Evolutionary conservation across 2,888 invertebrate species (phyloP).

Genomic region (Thereva unica): DNA sequence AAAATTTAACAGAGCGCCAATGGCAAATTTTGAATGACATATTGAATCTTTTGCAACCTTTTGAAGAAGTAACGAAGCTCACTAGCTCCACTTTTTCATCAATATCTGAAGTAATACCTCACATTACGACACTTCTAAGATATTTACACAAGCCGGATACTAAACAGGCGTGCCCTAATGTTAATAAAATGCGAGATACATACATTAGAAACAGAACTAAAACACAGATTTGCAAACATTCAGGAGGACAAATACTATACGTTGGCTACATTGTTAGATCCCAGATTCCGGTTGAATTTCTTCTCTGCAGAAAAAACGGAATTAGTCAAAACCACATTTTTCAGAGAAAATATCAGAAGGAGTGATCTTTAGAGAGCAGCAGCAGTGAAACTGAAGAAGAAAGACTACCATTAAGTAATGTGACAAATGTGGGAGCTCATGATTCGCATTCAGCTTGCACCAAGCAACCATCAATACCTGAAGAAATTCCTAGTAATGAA

Average conservation of each 20-base stretch:
- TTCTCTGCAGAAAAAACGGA: no score
- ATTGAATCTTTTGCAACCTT: slow-evolving; percentile 42
- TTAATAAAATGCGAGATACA: slow-evolving; percentile 40
- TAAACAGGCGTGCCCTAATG: slow-evolving; percentile 1
- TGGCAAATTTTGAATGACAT: slow-evolving; percentile 38
- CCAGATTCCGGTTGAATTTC: no score
- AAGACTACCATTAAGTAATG: no score
- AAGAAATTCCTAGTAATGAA: no score
- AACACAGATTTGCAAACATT: slow-evolving; percentile 18
- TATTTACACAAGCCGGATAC: slow-evolving; percentile 27
- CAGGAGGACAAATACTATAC: no score
- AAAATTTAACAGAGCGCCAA: slow-evolving; percentile 37
- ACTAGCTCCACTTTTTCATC: slow-evolving; percentile 42
- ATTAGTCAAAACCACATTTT: no score
- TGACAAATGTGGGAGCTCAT: no score
- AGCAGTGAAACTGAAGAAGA: no score
- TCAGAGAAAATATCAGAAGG: no score
- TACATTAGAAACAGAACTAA: slow-evolving; percentile 40
- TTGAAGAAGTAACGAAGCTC: slow-evolving; percentile 46
- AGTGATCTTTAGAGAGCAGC: no score
- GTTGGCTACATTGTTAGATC: slow-evolving; percentile 36
- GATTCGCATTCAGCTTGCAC: no score
- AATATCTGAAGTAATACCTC: slow-evolving; percentile 45
- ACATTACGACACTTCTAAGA: slow-evolving; percentile 40
- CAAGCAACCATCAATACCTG: no score